Evolutionary conservation across 2,888 invertebrate species (phyloP).

Genomic region (Azorinus chamasolen): DNA sequence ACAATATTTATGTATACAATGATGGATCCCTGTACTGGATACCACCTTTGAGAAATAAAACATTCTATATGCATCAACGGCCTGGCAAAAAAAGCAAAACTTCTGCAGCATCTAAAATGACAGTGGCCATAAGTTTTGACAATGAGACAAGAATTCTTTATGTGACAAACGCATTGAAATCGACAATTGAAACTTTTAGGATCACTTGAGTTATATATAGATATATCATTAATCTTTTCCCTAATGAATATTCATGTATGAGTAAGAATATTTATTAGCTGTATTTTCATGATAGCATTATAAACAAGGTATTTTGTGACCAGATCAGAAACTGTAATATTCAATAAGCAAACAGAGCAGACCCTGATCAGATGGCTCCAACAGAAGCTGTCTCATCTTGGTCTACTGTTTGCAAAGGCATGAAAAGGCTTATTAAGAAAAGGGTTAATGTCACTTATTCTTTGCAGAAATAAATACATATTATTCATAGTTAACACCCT

Average conservation of each 20-base stretch:
- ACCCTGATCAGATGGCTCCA: too few relatives aligned
- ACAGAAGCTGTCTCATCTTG: too few relatives aligned
- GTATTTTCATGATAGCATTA: too few relatives aligned
- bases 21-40: slow-evolving; percentile 56
- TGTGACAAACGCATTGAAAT: slow-evolving; percentile 30
- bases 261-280: too few relatives aligned
- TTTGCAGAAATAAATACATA: too few relatives aligned
- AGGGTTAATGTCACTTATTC: too few relatives aligned
- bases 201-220: slow-evolving; percentile 7
- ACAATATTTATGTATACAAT: slow-evolving; percentile 57
- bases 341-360: too few relatives aligned
- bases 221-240: neutral
- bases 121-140: slow-evolving; percentile 36
- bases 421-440: too few relatives aligned
- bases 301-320: too few relatives aligned
- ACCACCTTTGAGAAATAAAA: slow-evolving; percentile 41
- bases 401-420: too few relatives aligned
- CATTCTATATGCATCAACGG: slow-evolving; percentile 47
- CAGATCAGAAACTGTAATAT: too few relatives aligned
- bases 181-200: slow-evolving; percentile 42
- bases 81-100: slow-evolving; percentile 21
- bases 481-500: too few relatives aligned
- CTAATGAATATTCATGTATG: neutral
- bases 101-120: slow-evolving; percentile 17
- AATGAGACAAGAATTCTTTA: slow-evolving; percentile 25